Percentiles rank a stretch among this genome's conserved stretches.
Conservation (phyloP, 2,888 invertebrate genomes). For the Dromius quadrimaculatus region DNA sequence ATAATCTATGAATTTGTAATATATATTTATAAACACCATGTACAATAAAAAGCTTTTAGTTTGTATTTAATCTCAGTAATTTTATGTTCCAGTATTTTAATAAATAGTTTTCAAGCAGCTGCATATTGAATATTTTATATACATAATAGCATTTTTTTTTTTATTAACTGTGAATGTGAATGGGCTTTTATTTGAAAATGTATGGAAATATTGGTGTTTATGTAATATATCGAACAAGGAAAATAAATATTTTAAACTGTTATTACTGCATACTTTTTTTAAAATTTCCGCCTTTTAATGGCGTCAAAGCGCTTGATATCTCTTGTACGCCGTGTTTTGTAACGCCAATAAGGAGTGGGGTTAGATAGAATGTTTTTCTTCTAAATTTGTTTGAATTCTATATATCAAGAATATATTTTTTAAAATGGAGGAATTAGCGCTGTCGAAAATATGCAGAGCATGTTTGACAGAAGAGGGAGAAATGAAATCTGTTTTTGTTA, state of each 20-base stretch:
- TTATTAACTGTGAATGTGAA: too few species aligned
- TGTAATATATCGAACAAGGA: neutral
- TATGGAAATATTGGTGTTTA: slow-evolving; percentile 20
- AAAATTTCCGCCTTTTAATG: slow-evolving; percentile 24
- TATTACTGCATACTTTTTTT: slow-evolving; percentile 19
- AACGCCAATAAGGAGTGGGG: slow-evolving; percentile 50
- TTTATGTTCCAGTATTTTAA: too few species aligned
- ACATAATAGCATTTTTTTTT: too few species aligned
- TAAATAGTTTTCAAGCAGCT: too few species aligned
- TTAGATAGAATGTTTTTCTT: slow-evolving; percentile 49
- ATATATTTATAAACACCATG: too few species aligned
- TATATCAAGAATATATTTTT: slow-evolving; percentile 6
- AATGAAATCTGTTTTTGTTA: slow-evolving; percentile 63
- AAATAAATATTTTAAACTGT: slow-evolving; percentile 11
- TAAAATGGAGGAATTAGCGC: slow-evolving; percentile 59
- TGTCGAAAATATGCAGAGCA: slow-evolving; percentile 62
- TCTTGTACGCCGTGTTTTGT: slow-evolving; percentile 43
- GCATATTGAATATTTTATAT: too few species aligned
- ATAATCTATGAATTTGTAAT: too few species aligned
- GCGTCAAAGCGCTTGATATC: slow-evolving; percentile 1
- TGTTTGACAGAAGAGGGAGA: slow-evolving; percentile 63
- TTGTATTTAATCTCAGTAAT: too few species aligned
- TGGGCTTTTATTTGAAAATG: too few species aligned
- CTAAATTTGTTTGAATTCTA: slow-evolving; percentile 40
- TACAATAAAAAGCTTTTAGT: too few species aligned